phyloP scores from a whole-genome alignment of 2,113 vertebrate genomes.

The Protobothrops mucrosquamatus region DNA sequence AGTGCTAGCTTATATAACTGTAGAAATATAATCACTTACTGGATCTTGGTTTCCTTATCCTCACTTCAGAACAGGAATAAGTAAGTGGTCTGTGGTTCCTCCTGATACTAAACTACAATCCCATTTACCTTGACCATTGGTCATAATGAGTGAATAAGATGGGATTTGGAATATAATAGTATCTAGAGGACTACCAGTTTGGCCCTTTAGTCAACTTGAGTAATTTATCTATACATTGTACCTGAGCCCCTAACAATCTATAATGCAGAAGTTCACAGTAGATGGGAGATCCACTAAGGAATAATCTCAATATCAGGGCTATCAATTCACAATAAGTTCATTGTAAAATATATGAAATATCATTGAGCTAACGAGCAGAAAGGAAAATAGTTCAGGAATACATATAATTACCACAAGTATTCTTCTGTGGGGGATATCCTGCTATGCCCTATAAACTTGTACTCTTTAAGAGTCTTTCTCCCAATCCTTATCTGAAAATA shows the following conservation, averaged over 20 bases:
- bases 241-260: not conserved
- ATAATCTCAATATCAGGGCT: not conserved
- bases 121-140: not conserved
- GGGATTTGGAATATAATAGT: not conserved
- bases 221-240: not conserved
- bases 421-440: not conserved
- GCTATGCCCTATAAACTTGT: not conserved
- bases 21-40: not conserved
- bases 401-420: not conserved
- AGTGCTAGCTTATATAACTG: not conserved
- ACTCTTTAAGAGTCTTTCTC: not conserved
- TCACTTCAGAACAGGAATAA: not conserved
- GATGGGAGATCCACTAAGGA: not conserved
- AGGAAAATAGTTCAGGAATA: not conserved
- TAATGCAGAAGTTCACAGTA: not conserved
- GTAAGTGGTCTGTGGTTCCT: not conserved
- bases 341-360: not conserved
- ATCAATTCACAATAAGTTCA: not conserved
- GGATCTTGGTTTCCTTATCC: not conserved
- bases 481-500: not conserved
- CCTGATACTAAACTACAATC: not conserved
- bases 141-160: not conserved
- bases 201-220: not conserved
- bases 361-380: not conserved
- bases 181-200: not conserved